Percentiles rank a stretch among this genome's conserved stretches.
These are phyloP conservation scores for Heterotilapia buettikoferi DNA, from an alignment of 2,113 vertebrate genomes.

Conservation along the genomic window DNA sequence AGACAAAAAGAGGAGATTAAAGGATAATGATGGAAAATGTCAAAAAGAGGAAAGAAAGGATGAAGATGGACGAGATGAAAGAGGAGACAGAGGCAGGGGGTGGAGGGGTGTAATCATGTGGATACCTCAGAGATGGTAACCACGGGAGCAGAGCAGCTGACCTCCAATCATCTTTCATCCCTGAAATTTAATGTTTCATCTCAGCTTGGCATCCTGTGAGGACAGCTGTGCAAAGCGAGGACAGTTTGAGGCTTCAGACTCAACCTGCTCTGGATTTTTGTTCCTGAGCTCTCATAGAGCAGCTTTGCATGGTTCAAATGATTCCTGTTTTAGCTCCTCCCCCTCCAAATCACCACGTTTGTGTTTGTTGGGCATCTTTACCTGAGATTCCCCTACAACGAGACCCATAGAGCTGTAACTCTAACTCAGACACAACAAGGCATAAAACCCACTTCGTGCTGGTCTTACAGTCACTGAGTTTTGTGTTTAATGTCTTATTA, in stretches of 20 bases:
- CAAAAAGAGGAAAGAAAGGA: background rate
- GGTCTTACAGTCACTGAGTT: background rate
- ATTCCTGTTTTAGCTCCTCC: background rate
- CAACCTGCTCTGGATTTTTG: background rate
- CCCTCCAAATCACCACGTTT: background rate
- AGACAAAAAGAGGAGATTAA: background rate
- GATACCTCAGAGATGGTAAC: constrained; percentile 17
- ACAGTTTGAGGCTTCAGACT: background rate
- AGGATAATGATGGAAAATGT: background rate
- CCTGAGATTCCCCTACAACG: background rate
- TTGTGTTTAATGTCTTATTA: background rate
- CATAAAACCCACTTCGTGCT: background rate
- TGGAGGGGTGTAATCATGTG: background rate
- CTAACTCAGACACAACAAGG: background rate
- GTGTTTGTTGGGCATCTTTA: background rate
- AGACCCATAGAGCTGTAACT: background rate
- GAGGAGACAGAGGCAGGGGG: background rate
- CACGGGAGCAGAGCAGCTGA: constrained; percentile 8
- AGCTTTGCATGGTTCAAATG: background rate
- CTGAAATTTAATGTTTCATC: background rate
- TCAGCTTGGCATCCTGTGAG: background rate
- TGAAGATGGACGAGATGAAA: background rate
- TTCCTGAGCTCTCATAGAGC: background rate
- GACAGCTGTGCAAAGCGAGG: background rate
- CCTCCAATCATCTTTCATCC: constrained; percentile 21